Evolutionary conservation across 2,888 invertebrate genomes (phyloP).

Genomic region (Pheosia tremula): DNA sequence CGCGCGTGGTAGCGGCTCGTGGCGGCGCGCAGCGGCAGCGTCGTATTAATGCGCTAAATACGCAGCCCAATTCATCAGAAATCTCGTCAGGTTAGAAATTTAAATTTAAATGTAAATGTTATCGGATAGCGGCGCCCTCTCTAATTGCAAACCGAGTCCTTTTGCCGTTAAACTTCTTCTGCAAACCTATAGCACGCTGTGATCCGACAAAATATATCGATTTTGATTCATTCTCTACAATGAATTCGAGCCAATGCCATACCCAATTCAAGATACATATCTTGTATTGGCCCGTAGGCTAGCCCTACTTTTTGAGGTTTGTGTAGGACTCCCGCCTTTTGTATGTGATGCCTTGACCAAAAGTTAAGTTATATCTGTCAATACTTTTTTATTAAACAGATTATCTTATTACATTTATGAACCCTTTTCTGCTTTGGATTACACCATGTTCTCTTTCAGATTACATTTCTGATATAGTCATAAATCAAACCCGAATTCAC

Average conservation of each 20-base stretch:
- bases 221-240: no score
- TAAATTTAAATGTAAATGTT: constrained; percentile 84
- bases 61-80: constrained; percentile 78
- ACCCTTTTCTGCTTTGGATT: background rate
- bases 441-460: no score
- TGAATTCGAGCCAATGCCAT: no score
- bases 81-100: constrained; percentile 81
- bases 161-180: constrained; percentile 67
- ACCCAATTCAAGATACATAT: no score
- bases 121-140: constrained; percentile 65
- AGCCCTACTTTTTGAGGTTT: no score
- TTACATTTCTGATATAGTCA: background rate
- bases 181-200: constrained; percentile 10
- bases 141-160: constrained; percentile 74
- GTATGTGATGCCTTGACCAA: no score
- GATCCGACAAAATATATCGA: no score
- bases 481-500: background rate
- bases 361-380: no score
- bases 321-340: no score
- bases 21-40: constrained; percentile 40
- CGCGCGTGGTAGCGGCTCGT: constrained; percentile 42
- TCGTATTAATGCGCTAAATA: constrained; percentile 79
- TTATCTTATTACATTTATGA: no score
- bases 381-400: no score
- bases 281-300: no score